A percentile compares a stretch with the other conserved stretches of the same genome.
phyloP scores from a whole-genome alignment of 1,140 invertebrate species.

The Apis mellifera region DNA sequence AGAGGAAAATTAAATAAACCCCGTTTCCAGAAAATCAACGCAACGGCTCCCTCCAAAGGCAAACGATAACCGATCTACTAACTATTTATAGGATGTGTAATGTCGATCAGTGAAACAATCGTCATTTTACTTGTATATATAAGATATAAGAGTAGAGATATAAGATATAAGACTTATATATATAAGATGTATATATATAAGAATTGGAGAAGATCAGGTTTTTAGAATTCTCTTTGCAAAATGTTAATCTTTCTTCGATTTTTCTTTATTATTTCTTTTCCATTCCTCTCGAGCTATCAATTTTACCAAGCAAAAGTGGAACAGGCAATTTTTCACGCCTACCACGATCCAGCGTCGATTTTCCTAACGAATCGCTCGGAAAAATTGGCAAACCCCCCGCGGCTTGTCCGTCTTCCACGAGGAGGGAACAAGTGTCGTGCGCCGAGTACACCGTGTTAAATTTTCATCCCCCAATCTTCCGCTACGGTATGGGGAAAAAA shows the following conservation, averaged over 20 bases:
- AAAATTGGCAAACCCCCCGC: neutral
- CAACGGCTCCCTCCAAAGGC: neutral
- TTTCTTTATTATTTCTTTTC: neutral
- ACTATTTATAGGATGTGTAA: no score
- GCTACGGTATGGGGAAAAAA: neutral
- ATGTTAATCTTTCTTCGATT: no score
- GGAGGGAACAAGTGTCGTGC: neutral
- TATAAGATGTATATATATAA: no score
- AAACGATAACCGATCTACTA: no score
- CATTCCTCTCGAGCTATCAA: neutral
- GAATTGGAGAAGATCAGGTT: no score
- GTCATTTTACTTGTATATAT: no score
- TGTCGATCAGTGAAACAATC: no score
- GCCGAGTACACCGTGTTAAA: neutral
- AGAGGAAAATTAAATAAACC: constrained; percentile 1
- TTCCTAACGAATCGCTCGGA: constrained; percentile 1
- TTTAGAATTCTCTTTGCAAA: no score
- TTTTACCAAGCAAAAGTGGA: neutral
- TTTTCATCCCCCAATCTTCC: neutral
- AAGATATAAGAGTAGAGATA: no score
- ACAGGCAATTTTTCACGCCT: neutral
- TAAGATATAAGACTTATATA: no score
- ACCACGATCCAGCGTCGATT: constrained; percentile 1
- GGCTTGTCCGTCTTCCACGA: no score
- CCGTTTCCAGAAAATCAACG: neutral